Conservation (phyloP, 2,797 vertebrate genomes). For the Anguilla obscura region DNA sequence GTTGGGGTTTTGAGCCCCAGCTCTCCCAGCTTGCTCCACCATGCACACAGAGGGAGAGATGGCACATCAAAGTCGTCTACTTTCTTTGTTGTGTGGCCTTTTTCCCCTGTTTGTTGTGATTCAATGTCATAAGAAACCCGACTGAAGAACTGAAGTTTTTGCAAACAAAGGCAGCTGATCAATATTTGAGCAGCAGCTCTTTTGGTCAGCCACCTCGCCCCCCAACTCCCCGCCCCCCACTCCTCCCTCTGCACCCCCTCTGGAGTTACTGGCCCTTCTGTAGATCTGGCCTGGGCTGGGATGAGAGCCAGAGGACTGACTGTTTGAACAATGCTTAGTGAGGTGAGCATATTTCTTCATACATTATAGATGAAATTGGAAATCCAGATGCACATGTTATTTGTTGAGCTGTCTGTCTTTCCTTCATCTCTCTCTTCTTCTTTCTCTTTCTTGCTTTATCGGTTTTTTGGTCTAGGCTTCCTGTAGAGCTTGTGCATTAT, state of each 20-base stretch:
- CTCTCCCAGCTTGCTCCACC: not conserved
- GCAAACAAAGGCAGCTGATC: conserved; percentile 39
- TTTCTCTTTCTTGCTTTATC: not conserved
- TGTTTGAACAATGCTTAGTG: conserved; percentile 23
- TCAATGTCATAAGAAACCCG: conserved; percentile 46
- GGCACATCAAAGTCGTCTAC: not conserved
- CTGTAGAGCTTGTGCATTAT: conserved; percentile 40
- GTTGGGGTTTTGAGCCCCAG: too few species aligned
- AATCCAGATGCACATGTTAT: conserved; percentile 34
- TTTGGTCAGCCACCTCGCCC: not conserved
- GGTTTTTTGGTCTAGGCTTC: conserved; percentile 43
- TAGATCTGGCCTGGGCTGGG: not conserved
- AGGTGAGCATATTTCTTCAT: conserved; percentile 37
- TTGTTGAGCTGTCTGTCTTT: conserved; percentile 20
- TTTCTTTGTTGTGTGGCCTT: conserved; percentile 55
- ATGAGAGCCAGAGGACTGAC: conserved; percentile 18
- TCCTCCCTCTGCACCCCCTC: not conserved
- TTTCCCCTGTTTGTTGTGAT: conserved; percentile 39
- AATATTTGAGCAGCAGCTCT: conserved; percentile 45
- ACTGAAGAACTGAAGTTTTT: conserved; percentile 34
- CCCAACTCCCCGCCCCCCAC: not conserved
- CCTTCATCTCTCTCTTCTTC: not conserved
- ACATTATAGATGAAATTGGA: conserved; percentile 47
- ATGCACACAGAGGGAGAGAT: not conserved
- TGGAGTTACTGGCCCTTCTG: not conserved